Evolutionary conservation across 2,113 vertebrate genomes (phyloP).

Genomic region (Callospermophilus lateralis): DNA sequence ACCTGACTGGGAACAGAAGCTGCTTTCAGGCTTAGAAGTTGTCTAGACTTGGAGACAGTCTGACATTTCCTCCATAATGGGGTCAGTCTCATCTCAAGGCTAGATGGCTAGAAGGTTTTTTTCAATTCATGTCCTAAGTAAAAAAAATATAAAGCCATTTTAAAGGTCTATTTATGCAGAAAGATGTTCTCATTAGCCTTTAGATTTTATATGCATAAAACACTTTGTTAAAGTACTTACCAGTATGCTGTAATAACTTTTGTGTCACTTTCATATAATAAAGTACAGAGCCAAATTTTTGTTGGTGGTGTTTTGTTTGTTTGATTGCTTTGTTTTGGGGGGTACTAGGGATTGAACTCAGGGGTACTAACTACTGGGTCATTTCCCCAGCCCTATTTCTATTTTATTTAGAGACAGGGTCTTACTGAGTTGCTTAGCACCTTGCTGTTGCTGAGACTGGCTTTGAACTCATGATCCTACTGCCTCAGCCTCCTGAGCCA

Average conservation of each 20-base stretch:
- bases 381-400: too few species aligned
- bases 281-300: neutral
- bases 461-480: too few species aligned
- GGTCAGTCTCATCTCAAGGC: neutral
- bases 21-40: neutral
- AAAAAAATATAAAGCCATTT: constrained; percentile 1
- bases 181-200: neutral
- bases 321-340: too few species aligned
- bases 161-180: neutral
- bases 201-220: neutral
- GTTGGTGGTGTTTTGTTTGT: too few species aligned
- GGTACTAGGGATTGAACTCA: too few species aligned
- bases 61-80: neutral
- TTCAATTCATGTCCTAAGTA: neutral
- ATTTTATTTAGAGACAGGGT: too few species aligned
- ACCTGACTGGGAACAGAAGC: neutral
- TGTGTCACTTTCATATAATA: constrained; percentile 8
- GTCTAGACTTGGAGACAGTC: neutral
- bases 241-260: neutral
- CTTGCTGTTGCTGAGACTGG: too few species aligned
- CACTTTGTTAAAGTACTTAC: neutral
- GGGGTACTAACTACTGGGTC: too few species aligned
- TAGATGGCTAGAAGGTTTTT: neutral
- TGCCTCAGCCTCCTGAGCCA: too few species aligned
- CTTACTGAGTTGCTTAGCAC: too few species aligned